Evolutionary conservation across 2,113 vertebrate genomes (phyloP), one percentile per base, ranked within the genome.

Genomic region (Verasper variegatus): DNA sequence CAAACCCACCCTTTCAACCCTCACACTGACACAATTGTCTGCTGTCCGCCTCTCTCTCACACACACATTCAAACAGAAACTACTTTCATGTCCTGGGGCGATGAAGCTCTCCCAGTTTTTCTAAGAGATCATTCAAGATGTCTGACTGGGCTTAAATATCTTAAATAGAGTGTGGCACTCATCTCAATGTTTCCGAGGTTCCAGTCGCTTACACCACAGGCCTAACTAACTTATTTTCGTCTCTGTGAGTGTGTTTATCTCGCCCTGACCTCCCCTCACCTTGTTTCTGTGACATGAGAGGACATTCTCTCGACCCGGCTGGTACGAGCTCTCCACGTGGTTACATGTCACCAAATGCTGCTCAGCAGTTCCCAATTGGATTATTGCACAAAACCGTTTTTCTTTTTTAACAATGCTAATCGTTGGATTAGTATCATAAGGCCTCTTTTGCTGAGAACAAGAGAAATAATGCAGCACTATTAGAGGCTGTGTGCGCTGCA

Each of bases 381-480:
- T 85, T 86, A 88, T 0, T 0, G 71, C 52, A 76, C 67, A 83
- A 84, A 88, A 83, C 23, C n/a, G 12, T 24, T 56, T n/a, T 56
- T 56, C 20, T n/a, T 82, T 88, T 87, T 79, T 58, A 79, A 61
- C 27, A 4, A 61, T 69, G 69, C 75, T 88, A 91, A 90, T 91
- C 69, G 26, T 62, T 71, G 85, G 88, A 91, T 92, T 91, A 89
- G 83, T 56, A 83, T 80, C 86, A 90, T 70, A 86, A 85, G 75
- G 80, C 82, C 72, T 74, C 61, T 31, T 86, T 80, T 73, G 49
- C 76, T 76, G 42, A 64, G 76, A 78, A 55, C 15, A 60, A 79
- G 60, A 74, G 37, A 67, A 80, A 49, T 79, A 91, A 87, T 86
- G 86, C 31, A 47, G 68, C 31, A 11, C 51, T 62, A 56, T 59